Evolutionary conservation across 2,797 vertebrate species (phyloP).

Genomic region (Crocidura indochinensis): DNA sequence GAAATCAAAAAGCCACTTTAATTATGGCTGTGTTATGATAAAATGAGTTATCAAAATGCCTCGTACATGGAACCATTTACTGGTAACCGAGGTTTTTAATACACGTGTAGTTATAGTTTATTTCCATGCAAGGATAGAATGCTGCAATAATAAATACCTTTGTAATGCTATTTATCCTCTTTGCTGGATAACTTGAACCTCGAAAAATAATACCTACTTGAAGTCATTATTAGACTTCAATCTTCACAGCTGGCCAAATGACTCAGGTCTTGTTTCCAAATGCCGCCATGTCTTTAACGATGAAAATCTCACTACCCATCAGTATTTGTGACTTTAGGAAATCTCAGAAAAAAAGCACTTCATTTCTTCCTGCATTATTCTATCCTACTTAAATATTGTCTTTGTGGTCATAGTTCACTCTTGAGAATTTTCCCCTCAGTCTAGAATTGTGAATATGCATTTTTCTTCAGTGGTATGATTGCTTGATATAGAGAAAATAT

Average conservation of each 20-base stretch:
- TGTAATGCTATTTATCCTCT: conserved; percentile 5
- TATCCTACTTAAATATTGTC: not conserved
- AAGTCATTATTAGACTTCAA: not conserved
- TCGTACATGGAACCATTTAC: conserved; percentile 45
- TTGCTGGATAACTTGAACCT: conserved; percentile 49
- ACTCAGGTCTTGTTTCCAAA: not conserved
- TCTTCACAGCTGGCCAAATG: not conserved
- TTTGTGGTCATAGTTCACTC: not conserved
- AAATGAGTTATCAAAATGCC: conserved; percentile 56
- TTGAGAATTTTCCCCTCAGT: conserved; percentile 1
- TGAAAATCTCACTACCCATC: not conserved
- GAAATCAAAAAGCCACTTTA: conserved; percentile 52
- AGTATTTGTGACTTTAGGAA: conserved; percentile 25
- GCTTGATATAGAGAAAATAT: not conserved
- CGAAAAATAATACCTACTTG: conserved; percentile 45
- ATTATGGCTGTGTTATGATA: conserved; percentile 53
- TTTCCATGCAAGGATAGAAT: conserved; percentile 36
- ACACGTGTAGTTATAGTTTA: conserved; percentile 27
- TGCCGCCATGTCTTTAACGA: conserved; percentile 18
- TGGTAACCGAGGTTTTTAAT: conserved; percentile 43
- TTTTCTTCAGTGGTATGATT: not conserved
- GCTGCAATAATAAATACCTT: conserved; percentile 45
- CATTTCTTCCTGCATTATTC: not conserved
- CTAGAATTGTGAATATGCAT: not conserved
- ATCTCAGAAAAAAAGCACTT: not conserved